Evolutionary conservation across 2,888 invertebrate species (phyloP), one percentile per base, ranked within the genome.

Genomic region (Stenotaenia linearis): DNA sequence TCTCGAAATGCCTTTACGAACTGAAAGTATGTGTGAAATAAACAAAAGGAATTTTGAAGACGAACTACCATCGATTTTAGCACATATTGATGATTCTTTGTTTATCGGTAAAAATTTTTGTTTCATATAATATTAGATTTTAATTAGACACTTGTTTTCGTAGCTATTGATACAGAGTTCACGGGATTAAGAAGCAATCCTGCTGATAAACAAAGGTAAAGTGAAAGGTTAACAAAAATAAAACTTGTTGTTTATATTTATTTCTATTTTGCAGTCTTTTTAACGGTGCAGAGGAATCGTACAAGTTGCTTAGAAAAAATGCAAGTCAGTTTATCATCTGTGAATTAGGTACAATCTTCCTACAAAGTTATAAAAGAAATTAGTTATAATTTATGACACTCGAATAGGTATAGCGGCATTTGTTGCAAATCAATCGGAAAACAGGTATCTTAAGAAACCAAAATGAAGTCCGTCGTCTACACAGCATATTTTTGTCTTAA

Each of bases 161-260:
- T 92, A 82, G 89, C 91, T 18, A 88, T 93, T 82, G 93, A 93
- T 85, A 89, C 91, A 15, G 93, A 93, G 87, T 93, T 93, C 84
- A 92, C 92, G 80, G 92, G 89, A 28, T 85, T 90, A 23, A 75
- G 32, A 75, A 28, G 25, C 9, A 75, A 75, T 28, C 32, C 75
- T 28, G 28, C 15, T 2, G 40, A 32, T 69, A 37, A 78, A 23
- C 23, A 37, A 61, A 78, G 18, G n/a, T 23, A 25, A 50, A 18
- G 10, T 28, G n/a, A n/a, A n/a, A n/a, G n/a, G n/a, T n/a, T n/a
- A n/a, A n/a, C n/a, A n/a, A n/a, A n/a, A n/a, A n/a, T n/a, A n/a
- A n/a, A n/a, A n/a, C n/a, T n/a, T n/a, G n/a, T n/a, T n/a, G n/a
- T n/a, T 79, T 79, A 21, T 45, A 15, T 37, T 74, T 74, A 74